Percentiles rank a stretch among this genome's conserved stretches.
phyloP scores from a whole-genome alignment of 2,797 vertebrate species.

The Enteromius paludinosus region DNA sequence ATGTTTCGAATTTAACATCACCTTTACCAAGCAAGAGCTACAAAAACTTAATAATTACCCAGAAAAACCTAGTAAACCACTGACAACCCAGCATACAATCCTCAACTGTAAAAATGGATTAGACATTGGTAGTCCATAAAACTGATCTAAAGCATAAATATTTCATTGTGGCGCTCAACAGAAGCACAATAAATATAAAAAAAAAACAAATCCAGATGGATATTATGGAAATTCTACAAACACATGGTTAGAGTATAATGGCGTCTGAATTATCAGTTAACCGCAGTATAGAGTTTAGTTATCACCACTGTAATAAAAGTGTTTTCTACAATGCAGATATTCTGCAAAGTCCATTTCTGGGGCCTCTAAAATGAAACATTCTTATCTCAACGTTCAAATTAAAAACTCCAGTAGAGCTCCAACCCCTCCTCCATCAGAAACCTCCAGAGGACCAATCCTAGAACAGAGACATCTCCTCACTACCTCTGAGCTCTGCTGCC shows the following conservation, averaged over 20 bases:
- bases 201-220: background rate
- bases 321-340: slow-evolving; percentile 22
- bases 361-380: slow-evolving; percentile 40
- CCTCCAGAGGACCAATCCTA: slow-evolving; percentile 40
- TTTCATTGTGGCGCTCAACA: background rate
- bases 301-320: background rate
- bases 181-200: background rate
- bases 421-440: slow-evolving; percentile 43
- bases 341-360: slow-evolving; percentile 23
- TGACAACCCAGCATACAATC: background rate
- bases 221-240: background rate
- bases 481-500: slow-evolving; percentile 41
- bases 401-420: slow-evolving; percentile 34
- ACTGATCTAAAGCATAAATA: background rate
- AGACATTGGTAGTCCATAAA: background rate
- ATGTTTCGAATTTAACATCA: background rate
- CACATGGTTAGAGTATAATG: background rate
- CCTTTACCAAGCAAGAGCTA: background rate
- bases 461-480: slow-evolving; percentile 37
- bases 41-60: background rate
- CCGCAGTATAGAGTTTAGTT: slow-evolving; percentile 15
- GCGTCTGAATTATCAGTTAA: slow-evolving; percentile 27
- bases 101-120: background rate
- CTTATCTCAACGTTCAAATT: slow-evolving; percentile 41
- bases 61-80: background rate